Evolutionary conservation across 2,888 invertebrate species (phyloP).

Genomic region (Psococerastis gibbosa): DNA sequence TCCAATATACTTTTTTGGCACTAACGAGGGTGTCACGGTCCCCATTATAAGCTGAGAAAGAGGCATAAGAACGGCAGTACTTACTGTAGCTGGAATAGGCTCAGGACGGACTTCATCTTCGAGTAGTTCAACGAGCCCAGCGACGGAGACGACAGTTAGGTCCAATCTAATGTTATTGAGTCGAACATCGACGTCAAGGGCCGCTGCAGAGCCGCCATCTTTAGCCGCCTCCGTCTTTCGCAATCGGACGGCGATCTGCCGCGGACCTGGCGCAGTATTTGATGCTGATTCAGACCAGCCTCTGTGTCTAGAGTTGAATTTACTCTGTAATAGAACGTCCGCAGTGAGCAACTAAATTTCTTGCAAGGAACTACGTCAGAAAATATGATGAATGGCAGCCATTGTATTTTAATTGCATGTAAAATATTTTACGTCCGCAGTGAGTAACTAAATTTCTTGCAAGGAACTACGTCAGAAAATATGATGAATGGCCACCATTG

Average conservation of each 20-base stretch:
- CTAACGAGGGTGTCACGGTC: no score
- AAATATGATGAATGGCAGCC: no score
- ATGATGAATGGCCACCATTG: no score
- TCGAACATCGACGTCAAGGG: conserved; percentile 35
- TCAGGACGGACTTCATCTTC: conserved; percentile 72
- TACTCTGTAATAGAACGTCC: conserved; percentile 35
- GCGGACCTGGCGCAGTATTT: conserved; percentile 15
- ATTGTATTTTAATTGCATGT: no score
- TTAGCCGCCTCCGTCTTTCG: conserved; percentile 25
- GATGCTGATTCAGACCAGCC: conserved; percentile 51
- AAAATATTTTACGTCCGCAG: no score
- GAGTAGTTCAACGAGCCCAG: conserved; percentile 60
- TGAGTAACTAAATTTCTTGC: no score
- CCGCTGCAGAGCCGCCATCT: conserved; percentile 20
- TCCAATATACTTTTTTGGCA: no score
- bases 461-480: no score
- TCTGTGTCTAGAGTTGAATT: conserved; percentile 62
- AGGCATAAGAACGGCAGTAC: no score
- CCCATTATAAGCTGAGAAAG: no score
- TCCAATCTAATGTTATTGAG: conserved; percentile 44
- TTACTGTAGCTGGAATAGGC: conserved; percentile 65
- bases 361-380: no score
- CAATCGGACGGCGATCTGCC: conserved; percentile 26
- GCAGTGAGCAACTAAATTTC: no score
- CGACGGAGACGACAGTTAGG: conserved; percentile 62